These are phyloP conservation scores for Anolis carolinensis DNA, from an alignment of 2,113 vertebrate species.

Conservation along the genomic window DNA sequence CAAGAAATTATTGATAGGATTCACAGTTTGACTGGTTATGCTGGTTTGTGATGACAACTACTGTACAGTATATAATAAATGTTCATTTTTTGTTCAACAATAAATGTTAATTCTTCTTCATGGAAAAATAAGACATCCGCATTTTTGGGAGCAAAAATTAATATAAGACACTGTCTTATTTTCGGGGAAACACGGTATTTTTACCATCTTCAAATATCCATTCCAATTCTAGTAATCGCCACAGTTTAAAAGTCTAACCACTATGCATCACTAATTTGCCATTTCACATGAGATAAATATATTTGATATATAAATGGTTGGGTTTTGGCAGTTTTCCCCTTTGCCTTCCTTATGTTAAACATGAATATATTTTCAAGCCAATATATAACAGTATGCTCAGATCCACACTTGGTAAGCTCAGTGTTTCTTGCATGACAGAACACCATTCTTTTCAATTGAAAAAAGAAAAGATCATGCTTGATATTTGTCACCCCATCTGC, in stretches of 20 bases:
- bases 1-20: too few species aligned
- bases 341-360: constrained; percentile 38
- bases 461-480: constrained; percentile 42
- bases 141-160: too few species aligned
- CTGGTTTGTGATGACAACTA: too few species aligned
- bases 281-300: neutral
- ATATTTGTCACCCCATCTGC: constrained; percentile 48
- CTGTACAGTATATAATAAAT: too few species aligned
- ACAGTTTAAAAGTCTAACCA: neutral
- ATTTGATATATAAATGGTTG: constrained; percentile 31
- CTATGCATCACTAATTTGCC: neutral
- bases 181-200: too few species aligned
- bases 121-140: too few species aligned
- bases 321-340: constrained; percentile 42
- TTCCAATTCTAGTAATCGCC: too few species aligned
- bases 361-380: constrained; percentile 52
- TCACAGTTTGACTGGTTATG: too few species aligned
- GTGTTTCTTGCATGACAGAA: constrained; percentile 19
- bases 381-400: constrained; percentile 40
- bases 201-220: too few species aligned
- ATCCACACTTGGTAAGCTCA: constrained; percentile 27
- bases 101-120: too few species aligned
- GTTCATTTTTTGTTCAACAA: too few species aligned
- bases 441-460: constrained; percentile 38
- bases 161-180: too few species aligned